phyloP scores from a whole-genome alignment of 2,888 invertebrate species.

The Acleris cristana region DNA sequence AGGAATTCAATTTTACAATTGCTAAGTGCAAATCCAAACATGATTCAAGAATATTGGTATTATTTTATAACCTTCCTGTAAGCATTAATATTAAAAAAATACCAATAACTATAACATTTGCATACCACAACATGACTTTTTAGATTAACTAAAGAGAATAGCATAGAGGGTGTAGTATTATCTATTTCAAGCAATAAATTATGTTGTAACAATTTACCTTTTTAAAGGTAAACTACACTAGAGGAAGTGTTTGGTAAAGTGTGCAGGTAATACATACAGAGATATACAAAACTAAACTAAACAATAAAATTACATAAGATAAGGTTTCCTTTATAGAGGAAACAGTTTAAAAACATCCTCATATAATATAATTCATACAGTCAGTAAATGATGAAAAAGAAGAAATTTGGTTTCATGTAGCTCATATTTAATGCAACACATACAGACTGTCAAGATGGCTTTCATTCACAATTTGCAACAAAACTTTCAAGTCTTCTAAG shows the following conservation, averaged over 20 bases:
- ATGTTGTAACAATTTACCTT: slow-evolving; percentile 18
- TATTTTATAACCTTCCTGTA: background rate
- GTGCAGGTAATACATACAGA: slow-evolving; percentile 22
- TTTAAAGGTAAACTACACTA: slow-evolving; percentile 17
- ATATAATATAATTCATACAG: slow-evolving; percentile 19
- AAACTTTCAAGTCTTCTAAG: slow-evolving; percentile 75
- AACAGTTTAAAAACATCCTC: slow-evolving; percentile 14
- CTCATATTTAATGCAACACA: slow-evolving; percentile 63
- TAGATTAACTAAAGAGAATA: background rate
- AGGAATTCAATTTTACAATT: slow-evolving; percentile 16
- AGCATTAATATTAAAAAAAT: slow-evolving; percentile 21
- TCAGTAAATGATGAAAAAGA: slow-evolving; percentile 40
- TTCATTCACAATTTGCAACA: slow-evolving; percentile 80
- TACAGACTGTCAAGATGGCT: slow-evolving; percentile 71
- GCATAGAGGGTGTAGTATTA: too few species aligned
- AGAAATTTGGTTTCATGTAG: slow-evolving; percentile 41
- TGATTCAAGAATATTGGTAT: slow-evolving; percentile 33
- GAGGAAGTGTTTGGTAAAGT: slow-evolving; percentile 15
- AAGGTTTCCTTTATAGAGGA: slow-evolving; percentile 13
- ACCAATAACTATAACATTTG: slow-evolving; percentile 28
- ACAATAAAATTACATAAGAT: slow-evolving; percentile 19
- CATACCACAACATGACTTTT: slow-evolving; percentile 10
- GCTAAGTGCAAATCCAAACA: slow-evolving; percentile 30
- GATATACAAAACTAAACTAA: slow-evolving; percentile 26
- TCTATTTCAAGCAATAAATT: slow-evolving; percentile 10